These are phyloP conservation scores for Phortica magna DNA, from an alignment of 2,888 invertebrate species.

Conservation along the genomic window DNA sequence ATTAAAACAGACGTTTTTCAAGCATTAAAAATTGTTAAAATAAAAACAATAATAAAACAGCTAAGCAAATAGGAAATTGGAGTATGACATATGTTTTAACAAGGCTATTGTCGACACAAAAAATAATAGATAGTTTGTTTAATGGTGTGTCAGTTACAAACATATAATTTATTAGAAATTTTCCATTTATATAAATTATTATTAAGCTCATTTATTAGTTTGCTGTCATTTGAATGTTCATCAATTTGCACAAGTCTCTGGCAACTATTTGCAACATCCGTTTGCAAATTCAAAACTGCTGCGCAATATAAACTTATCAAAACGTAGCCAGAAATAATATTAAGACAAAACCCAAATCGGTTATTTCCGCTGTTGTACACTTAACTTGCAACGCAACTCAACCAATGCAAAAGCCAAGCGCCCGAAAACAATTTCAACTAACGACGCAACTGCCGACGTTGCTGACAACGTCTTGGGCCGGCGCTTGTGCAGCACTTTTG, in stretches of 20 bases:
- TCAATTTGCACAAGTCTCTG: conserved; percentile 21
- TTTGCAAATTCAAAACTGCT: background rate
- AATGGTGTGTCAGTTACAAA: too few species aligned
- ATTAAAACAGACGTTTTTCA: too few species aligned
- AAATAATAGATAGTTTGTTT: too few species aligned
- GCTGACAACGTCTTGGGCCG: background rate
- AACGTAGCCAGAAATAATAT: background rate
- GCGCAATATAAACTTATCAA: background rate
- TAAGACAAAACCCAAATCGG: background rate
- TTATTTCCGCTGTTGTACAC: background rate
- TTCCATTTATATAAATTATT: too few species aligned
- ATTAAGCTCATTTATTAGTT: too few species aligned
- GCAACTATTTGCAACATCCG: background rate
- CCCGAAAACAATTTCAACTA: background rate
- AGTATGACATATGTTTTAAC: too few species aligned
- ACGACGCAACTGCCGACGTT: background rate
- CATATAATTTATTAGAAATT: too few species aligned
- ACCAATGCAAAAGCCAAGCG: background rate
- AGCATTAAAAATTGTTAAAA: too few species aligned
- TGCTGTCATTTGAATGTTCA: too few species aligned
- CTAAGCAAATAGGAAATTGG: too few species aligned
- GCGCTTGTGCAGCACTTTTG: background rate
- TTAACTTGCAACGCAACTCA: background rate
- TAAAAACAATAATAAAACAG: too few species aligned
- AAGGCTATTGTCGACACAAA: too few species aligned